phyloP scores from a whole-genome alignment of 2,797 vertebrate genomes.

The Pangasius djambal region DNA sequence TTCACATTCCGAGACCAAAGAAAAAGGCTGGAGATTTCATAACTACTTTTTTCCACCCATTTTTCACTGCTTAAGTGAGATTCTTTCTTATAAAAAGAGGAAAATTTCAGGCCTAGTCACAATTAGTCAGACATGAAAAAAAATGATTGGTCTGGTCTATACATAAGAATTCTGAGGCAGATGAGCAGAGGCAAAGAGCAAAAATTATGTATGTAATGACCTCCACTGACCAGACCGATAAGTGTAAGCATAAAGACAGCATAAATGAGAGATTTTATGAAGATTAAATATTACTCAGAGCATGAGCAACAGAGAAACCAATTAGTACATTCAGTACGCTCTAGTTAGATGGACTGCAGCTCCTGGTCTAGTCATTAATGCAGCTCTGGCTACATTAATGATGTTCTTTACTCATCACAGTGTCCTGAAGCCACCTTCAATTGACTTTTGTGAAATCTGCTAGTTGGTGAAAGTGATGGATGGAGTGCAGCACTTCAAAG shows the following conservation, averaged over 20 bases:
- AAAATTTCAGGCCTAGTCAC: not conserved
- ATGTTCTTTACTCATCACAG: slow-evolving; percentile 53
- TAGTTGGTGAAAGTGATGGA: not conserved
- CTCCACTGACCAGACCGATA: not conserved
- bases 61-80: not conserved
- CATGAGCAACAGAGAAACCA: slow-evolving; percentile 7
- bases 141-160: not conserved
- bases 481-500: not conserved
- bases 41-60: not conserved
- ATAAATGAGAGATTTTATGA: slow-evolving; percentile 29
- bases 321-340: slow-evolving; percentile 23
- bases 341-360: slow-evolving; percentile 5
- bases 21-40: slow-evolving; percentile 20
- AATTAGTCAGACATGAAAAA: not conserved
- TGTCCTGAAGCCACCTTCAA: slow-evolving; percentile 38
- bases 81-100: not conserved
- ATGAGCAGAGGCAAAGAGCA: not conserved
- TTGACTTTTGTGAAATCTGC: not conserved
- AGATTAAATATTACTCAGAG: slow-evolving; percentile 32
- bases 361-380: slow-evolving; percentile 23
- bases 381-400: slow-evolving; percentile 27
- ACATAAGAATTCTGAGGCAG: not conserved
- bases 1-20: slow-evolving; percentile 42
- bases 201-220: not conserved
- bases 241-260: slow-evolving; percentile 7